These are phyloP conservation scores for Hippopotamus amphibius DNA, from an alignment of 2,113 vertebrate genomes.

Conservation along the genomic window DNA sequence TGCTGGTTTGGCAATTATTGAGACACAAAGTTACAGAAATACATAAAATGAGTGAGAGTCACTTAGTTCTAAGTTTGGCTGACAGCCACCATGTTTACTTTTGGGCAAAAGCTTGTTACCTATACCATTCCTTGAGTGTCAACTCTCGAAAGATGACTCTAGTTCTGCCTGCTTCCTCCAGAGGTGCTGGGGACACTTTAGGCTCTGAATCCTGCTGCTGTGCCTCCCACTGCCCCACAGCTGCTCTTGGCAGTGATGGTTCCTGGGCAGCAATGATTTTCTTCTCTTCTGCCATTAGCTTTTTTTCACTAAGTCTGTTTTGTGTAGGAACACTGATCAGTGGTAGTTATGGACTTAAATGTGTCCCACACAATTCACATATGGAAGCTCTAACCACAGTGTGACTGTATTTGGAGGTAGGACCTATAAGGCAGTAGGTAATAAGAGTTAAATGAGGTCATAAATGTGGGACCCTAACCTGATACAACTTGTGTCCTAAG, in stretches of 20 bases:
- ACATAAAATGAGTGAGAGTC: neutral
- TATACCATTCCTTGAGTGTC: neutral
- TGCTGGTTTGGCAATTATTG: neutral
- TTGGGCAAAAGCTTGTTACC: neutral
- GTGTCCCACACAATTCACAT: neutral
- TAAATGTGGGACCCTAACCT: neutral
- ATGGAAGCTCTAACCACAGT: neutral
- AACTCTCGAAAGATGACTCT: neutral
- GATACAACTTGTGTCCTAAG: neutral
- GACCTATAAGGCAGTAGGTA: neutral
- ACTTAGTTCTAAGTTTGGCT: neutral
- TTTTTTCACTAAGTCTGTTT: neutral
- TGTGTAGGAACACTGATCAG: neutral
- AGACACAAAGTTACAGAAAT: neutral
- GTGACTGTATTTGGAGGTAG: neutral
- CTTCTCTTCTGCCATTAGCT: neutral
- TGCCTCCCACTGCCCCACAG: fast-evolving
- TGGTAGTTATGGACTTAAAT: neutral
- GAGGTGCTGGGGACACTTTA: fast-evolving
- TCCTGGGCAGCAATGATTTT: neutral
- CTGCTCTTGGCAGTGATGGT: neutral
- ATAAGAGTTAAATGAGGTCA: neutral
- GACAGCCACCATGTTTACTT: neutral
- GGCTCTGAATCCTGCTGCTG: neutral
- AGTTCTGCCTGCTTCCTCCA: neutral